Evolutionary conservation across 2,797 vertebrate species (phyloP).

Genomic region (Labeo calbasu): DNA sequence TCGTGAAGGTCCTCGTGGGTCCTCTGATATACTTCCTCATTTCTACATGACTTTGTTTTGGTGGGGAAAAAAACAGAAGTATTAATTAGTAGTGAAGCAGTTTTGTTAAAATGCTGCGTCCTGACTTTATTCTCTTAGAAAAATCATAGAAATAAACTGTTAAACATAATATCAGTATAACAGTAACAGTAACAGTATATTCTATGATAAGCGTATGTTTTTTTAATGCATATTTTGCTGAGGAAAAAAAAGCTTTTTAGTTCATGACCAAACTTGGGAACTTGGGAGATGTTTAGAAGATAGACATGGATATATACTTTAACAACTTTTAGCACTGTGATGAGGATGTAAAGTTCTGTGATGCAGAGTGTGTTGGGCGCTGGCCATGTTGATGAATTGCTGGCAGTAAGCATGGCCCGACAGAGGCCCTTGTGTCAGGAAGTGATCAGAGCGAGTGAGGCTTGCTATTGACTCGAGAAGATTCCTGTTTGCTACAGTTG

Average conservation of each 20-base stretch:
- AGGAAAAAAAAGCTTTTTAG: too few relatives aligned
- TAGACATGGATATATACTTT: neutral
- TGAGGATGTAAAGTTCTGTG: conserved; percentile 46
- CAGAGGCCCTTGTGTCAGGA: conserved; percentile 54
- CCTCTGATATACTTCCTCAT: neutral
- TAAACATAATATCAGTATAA: too few relatives aligned
- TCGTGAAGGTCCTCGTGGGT: too few relatives aligned
- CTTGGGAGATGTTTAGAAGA: neutral
- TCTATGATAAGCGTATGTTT: too few relatives aligned
- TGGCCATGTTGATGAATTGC: conserved; percentile 51
- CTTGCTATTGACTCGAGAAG: conserved; percentile 45
- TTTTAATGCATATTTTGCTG: neutral
- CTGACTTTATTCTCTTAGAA: neutral
- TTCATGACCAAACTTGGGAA: neutral
- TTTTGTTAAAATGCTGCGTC: neutral
- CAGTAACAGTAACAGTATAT: too few relatives aligned
- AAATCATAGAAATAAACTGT: neutral
- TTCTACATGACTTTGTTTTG: neutral
- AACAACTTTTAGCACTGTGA: neutral
- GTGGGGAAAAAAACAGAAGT: neutral
- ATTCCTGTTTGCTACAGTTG: conserved; percentile 41
- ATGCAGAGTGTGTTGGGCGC: conserved; percentile 39
- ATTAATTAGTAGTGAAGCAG: neutral
- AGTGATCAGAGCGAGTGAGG: conserved; percentile 28
- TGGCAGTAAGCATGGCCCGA: conserved; percentile 52